Evolutionary conservation across 2,797 vertebrate genomes (phyloP), one percentile per base, ranked within the genome.

Genomic region (Avahi laniger): DNA sequence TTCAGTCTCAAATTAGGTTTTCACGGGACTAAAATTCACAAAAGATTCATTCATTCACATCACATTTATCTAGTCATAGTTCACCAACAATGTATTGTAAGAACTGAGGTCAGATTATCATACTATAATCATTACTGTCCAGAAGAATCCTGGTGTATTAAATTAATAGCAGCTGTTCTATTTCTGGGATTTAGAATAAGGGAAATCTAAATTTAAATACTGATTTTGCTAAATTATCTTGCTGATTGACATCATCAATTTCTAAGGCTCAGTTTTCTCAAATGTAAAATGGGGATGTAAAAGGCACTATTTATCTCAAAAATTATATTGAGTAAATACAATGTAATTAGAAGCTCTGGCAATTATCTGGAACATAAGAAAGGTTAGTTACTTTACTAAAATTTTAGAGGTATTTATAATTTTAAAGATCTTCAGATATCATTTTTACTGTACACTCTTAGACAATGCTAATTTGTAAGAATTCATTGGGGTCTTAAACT

Each of bases 21-120:
- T 84, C 38, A 72, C 54, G 3, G 5, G 4, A 83, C 30, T 50
- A 70, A 69, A 76, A 92, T 54, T 50, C 22, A 76, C 30, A 81
- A 59, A 15, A 67, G 2, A 70, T 59, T 84, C 10, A 93, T 63
- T 72, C 41, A 75, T 61, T 92, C 61, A 84, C 80, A 59, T 78
- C 46, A 61, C 69, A 84, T 61, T 50, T 90, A 78, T 35, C 67
- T 92, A 65, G 8, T 89, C 41, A 76, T 15, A 75, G 41, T 76
- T 80, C 94, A 93, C 80, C 75, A 82, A 70, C 22, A 95, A 80
- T 24, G 73, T n/a, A 90, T 78, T 70, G 41, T 61, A 97, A 82
- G 38, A 86, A 78, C 41, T 69, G 24, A 91, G 13, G 63, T 90
- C 54, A 12, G 22, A 89, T 88, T 73, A 87, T 89, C 38, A 59